Evolutionary conservation across 2,888 invertebrate species (phyloP).

Genomic region (Enchytraeus crypticus): DNA sequence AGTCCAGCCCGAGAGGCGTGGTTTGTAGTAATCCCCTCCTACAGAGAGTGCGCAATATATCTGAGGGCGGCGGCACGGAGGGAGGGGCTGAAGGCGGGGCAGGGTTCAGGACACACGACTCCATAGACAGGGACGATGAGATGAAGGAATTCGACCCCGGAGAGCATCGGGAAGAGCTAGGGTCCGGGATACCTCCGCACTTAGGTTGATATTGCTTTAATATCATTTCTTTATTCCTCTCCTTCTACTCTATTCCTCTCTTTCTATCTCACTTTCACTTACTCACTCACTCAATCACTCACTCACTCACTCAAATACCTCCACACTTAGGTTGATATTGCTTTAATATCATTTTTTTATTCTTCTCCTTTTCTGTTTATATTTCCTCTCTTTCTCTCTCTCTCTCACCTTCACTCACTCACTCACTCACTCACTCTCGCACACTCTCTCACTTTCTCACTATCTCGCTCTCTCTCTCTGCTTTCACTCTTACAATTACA

Average conservation of each 20-base stretch:
- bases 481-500: not conserved
- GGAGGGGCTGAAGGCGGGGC: too few species aligned
- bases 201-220: not conserved
- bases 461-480: not conserved
- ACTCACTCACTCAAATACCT: too few species aligned
- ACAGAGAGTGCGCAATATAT: too few species aligned
- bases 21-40: too few species aligned
- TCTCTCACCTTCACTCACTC: not conserved
- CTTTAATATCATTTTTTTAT: not conserved
- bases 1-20: too few species aligned
- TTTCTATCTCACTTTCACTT: not conserved
- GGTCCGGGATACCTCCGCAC: not conserved
- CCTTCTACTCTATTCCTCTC: not conserved
- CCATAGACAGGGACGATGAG: not conserved
- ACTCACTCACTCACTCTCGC: too few species aligned
- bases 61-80: too few species aligned
- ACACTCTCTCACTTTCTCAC: not conserved
- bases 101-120: not conserved
- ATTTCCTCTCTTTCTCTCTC: not conserved
- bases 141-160: conserved; percentile 1
- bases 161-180: not conserved
- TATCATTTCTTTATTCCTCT: not conserved
- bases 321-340: not conserved
- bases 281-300: too few species aligned
- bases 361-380: not conserved